Evolutionary conservation across 2,113 vertebrate genomes (phyloP).

Genomic region (Corydoras maculifer): DNA sequence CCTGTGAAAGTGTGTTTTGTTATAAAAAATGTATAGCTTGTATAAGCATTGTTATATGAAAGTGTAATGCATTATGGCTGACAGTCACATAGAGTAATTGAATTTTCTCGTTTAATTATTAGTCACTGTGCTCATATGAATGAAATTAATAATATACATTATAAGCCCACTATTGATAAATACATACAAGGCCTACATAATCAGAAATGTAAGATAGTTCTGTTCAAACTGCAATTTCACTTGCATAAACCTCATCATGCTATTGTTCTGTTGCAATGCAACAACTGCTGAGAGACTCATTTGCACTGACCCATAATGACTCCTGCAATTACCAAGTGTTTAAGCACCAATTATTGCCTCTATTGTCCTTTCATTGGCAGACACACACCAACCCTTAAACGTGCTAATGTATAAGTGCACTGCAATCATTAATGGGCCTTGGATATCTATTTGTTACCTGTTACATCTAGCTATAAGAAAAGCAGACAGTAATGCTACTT

Average conservation of each 20-base stretch:
- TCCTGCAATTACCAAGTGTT: conserved; percentile 48
- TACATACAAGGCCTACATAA: too few species aligned
- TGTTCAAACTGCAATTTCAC: conserved; percentile 40
- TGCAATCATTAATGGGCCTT: conserved; percentile 23
- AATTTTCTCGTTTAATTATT: neutral
- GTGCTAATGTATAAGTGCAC: conserved; percentile 26
- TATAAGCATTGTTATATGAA: neutral
- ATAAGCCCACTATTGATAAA: too few species aligned
- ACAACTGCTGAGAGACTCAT: conserved; percentile 37
- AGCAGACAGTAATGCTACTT: neutral
- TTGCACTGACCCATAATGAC: conserved; percentile 36
- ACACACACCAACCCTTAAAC: conserved; percentile 28
- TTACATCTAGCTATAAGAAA: conserved; percentile 1
- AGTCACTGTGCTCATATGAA: neutral
- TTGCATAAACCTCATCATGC: conserved; percentile 44
- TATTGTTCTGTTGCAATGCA: conserved; percentile 45
- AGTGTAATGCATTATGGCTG: neutral
- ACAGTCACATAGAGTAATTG: too few species aligned
- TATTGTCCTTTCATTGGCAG: conserved; percentile 24
- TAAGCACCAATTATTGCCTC: conserved; percentile 34
- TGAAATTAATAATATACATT: neutral
- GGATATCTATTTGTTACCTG: neutral
- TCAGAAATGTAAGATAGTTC: too few species aligned
- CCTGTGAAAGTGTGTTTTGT: neutral
- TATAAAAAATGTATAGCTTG: neutral